These are phyloP conservation scores for Sycophila sp. DNA, from an alignment of 1,140 invertebrate species.

Conservation along the genomic window DNA sequence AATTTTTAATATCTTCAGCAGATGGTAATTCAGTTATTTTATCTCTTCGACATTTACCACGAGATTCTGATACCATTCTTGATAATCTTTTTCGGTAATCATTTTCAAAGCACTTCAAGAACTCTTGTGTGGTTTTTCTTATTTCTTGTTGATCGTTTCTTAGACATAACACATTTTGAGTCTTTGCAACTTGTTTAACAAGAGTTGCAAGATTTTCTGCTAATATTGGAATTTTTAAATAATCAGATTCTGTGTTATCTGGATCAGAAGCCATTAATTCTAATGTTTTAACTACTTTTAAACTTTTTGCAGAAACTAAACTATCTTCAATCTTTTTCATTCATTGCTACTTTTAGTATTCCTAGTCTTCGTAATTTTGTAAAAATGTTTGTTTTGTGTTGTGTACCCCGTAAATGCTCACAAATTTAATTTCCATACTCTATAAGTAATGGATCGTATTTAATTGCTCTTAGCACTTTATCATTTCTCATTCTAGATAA, in stretches of 20 bases:
- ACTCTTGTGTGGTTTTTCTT: not conserved
- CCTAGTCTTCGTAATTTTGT: not conserved
- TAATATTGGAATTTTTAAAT: not conserved
- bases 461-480: no score
- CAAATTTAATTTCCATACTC: no score
- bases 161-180: not conserved
- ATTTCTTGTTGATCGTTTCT: not conserved
- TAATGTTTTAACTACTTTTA: not conserved
- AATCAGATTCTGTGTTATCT: not conserved
- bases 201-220: not conserved
- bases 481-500: no score
- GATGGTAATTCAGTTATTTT: slow-evolving; percentile 30
- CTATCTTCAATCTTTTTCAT: not conserved
- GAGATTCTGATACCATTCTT: slow-evolving; percentile 23
- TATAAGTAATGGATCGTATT: no score
- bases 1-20: slow-evolving; percentile 28
- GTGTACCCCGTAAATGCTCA: not conserved
- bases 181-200: not conserved
- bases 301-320: not conserved
- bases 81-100: not conserved
- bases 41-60: not conserved
- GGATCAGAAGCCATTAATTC: not conserved
- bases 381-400: not conserved
- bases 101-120: not conserved
- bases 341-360: not conserved